These are phyloP conservation scores for Scaptomyza cyrtandrae DNA, from an alignment of 2,888 invertebrate genomes.

Conservation along the genomic window DNA sequence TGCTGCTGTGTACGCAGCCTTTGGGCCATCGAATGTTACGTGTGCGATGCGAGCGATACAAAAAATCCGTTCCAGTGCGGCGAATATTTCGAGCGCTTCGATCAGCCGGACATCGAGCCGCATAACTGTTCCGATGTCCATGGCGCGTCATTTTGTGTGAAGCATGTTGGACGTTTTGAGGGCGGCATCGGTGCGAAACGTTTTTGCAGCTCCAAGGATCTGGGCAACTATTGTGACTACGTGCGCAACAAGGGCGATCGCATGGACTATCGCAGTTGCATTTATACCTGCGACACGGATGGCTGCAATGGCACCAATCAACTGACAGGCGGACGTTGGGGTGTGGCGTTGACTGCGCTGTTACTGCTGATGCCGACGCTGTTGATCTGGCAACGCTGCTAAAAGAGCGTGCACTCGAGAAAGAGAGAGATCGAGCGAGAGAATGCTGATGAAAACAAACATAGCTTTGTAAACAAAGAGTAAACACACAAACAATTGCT, in stretches of 20 bases:
- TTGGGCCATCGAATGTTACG: conserved; percentile 92
- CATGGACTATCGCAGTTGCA: conserved; percentile 93
- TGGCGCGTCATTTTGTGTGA: conserved; percentile 95
- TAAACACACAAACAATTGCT: conserved; percentile 10
- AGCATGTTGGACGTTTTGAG: conserved; percentile 96
- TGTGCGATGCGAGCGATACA: conserved; percentile 93
- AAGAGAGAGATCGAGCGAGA: conserved; percentile 7
- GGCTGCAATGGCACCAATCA: conserved; percentile 90
- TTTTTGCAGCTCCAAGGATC: conserved; percentile 93
- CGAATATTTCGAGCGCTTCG: conserved; percentile 89
- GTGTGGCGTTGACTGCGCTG: conserved; percentile 40
- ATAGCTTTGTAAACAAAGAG: conserved; percentile 65
- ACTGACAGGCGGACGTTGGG: conserved; percentile 36
- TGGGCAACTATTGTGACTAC: conserved; percentile 96
- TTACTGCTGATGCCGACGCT: conserved; percentile 15
- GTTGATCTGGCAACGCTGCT: conserved; percentile 60
- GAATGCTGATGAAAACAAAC: conserved; percentile 28
- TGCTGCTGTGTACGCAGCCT: conserved; percentile 71
- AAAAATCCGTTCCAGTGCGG: conserved; percentile 92
- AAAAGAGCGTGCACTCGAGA: conserved; percentile 1
- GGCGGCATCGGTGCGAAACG: conserved; percentile 95
- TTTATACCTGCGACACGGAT: conserved; percentile 92
- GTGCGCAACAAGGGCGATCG: conserved; percentile 94
- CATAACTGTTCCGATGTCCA: conserved; percentile 92
- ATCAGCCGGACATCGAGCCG: conserved; percentile 88